A percentile compares a stretch with the other conserved stretches of the same genome.
These are phyloP conservation scores for Excalfactoria chinensis DNA, from an alignment of 2,113 vertebrate genomes.

Conservation along the genomic window DNA sequence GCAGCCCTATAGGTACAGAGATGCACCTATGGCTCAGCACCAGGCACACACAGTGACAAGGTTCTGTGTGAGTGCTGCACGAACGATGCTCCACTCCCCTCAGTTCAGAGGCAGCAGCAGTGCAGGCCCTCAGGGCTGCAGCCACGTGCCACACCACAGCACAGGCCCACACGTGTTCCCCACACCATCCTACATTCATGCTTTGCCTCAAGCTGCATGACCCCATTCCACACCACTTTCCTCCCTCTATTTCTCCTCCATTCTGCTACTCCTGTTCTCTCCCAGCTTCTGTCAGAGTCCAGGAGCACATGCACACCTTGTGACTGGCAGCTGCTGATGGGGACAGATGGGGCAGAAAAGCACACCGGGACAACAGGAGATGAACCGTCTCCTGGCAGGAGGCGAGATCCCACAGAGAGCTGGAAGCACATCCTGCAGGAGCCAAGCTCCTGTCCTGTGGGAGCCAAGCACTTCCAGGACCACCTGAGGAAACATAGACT, in stretches of 20 bases:
- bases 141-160: background rate
- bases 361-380: background rate
- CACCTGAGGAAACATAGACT: rapidly evolving
- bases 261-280: rapidly evolving
- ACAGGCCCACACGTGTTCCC: rapidly evolving
- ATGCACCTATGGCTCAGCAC: background rate
- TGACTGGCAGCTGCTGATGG: background rate
- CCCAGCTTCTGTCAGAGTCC: background rate
- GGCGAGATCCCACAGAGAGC: background rate
- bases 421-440: background rate
- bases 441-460: too few species aligned
- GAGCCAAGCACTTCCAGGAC: background rate
- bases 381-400: background rate
- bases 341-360: background rate
- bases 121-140: background rate
- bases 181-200: rapidly evolving
- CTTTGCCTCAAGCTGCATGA: background rate
- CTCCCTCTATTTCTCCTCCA: background rate
- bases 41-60: background rate
- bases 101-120: background rate
- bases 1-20: rapidly evolving
- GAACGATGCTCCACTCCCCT: background rate
- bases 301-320: background rate
- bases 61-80: background rate
- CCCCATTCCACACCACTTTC: background rate